These are phyloP conservation scores for Drusus annulatus DNA, from an alignment of 1,140 invertebrate species.

Conservation along the genomic window DNA sequence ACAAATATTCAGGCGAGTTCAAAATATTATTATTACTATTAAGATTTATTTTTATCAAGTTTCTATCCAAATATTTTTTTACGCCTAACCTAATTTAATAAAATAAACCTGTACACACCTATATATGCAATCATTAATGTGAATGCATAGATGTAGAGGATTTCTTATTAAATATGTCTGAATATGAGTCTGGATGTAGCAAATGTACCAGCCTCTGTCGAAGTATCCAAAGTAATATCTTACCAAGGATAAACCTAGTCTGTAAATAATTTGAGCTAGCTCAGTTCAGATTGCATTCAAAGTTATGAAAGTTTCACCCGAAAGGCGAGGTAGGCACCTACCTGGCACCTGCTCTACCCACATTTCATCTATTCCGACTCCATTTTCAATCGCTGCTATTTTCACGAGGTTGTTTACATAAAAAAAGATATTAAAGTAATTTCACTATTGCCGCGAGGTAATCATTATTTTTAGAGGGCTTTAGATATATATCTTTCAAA, in stretches of 20 bases:
- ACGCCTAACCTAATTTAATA: too few species aligned
- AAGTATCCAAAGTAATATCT: conserved; percentile 22
- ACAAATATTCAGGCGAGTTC: too few species aligned
- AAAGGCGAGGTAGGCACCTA: conserved; percentile 1
- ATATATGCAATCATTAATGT: too few species aligned
- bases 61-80: too few species aligned
- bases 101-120: too few species aligned
- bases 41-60: too few species aligned
- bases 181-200: too few species aligned
- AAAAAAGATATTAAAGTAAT: neutral
- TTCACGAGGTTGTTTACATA: neutral
- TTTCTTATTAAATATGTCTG: too few species aligned
- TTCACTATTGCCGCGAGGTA: neutral
- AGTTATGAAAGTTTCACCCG: conserved; percentile 33
- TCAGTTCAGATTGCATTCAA: conserved; percentile 33
- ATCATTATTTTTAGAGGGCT: too few species aligned
- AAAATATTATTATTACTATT: too few species aligned
- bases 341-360: neutral
- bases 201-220: neutral
- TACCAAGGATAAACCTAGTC: conserved; percentile 11
- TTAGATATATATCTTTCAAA: too few species aligned
- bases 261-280: conserved; percentile 20
- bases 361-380: neutral
- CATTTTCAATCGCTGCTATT: conserved; percentile 4
- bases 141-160: too few species aligned